Evolutionary conservation across 1,140 invertebrate species (phyloP).

Genomic region (Drosophila ironensis): DNA sequence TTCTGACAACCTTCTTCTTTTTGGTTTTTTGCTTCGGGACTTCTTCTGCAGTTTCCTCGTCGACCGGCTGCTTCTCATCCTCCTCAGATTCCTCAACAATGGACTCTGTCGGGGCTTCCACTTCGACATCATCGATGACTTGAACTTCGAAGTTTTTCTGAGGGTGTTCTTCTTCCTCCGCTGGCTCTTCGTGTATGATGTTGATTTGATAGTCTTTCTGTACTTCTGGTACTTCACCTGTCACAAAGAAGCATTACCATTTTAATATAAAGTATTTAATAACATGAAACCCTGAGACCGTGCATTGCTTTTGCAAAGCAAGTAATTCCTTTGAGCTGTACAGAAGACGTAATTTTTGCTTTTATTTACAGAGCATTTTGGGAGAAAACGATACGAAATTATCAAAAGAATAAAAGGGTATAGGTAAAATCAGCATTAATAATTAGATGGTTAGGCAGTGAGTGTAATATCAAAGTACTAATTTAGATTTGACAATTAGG

Average conservation of each 20-base stretch:
- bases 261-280: too few species aligned
- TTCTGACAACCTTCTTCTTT: conserved; percentile 72
- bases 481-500: too few species aligned
- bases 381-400: conserved; percentile 25
- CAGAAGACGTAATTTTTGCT: conserved; percentile 41
- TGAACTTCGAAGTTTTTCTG: conserved; percentile 57
- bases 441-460: too few species aligned
- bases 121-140: conserved; percentile 63
- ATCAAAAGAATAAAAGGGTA: conserved; percentile 10
- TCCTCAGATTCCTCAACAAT: conserved; percentile 71
- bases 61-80: conserved; percentile 41
- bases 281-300: conserved; percentile 39
- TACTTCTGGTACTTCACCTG: conserved; percentile 69
- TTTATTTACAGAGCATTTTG: conserved; percentile 49
- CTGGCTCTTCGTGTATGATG: conserved; percentile 70
- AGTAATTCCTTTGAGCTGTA: conserved; percentile 56
- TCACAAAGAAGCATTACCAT: conserved; percentile 42
- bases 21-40: conserved; percentile 58
- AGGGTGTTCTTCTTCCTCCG: conserved; percentile 56
- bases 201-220: conserved; percentile 71
- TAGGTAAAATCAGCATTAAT: too few species aligned
- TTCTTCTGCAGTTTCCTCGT: conserved; percentile 42
- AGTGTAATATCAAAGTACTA: too few species aligned
- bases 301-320: conserved; percentile 66
- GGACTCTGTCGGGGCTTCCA: conserved; percentile 65